Evolutionary conservation across 2,797 vertebrate genomes (phyloP).

Genomic region (Kryptopterus vitreolus): DNA sequence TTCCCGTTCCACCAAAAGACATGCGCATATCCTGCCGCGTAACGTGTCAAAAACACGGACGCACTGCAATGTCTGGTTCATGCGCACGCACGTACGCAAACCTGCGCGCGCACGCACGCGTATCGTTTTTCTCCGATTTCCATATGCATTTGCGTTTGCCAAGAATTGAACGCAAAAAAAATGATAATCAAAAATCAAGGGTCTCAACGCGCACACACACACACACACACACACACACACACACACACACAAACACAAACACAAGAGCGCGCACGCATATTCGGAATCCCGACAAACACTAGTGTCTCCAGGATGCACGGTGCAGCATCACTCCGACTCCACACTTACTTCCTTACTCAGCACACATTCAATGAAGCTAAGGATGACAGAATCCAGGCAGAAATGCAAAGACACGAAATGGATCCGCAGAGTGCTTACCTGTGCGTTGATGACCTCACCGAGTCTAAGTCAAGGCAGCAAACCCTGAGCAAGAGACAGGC

Average conservation of each 20-base stretch:
- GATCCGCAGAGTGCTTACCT: slow-evolving; percentile 67
- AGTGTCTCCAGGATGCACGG: slow-evolving; percentile 14
- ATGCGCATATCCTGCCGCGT: neutral
- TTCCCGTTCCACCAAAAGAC: neutral
- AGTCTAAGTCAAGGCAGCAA: slow-evolving; percentile 61
- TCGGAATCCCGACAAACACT: slow-evolving; percentile 10
- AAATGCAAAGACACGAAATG: slow-evolving; percentile 43
- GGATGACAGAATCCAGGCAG: neutral
- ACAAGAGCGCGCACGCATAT: slow-evolving; percentile 22
- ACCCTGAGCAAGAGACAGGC: slow-evolving; percentile 57
- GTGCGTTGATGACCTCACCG: slow-evolving; percentile 61
- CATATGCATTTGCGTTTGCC: neutral
- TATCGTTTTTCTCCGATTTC: neutral
- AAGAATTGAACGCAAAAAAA: neutral
- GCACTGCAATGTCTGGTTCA: neutral
- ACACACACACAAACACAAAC: neutral
- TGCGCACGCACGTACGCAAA: neutral
- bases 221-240: too few relatives aligned
- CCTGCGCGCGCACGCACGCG: neutral
- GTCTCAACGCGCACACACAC: neutral
- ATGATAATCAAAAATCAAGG: too few relatives aligned
- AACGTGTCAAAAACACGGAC: neutral
- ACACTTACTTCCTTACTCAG: slow-evolving; percentile 4
- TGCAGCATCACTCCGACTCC: slow-evolving; percentile 14
- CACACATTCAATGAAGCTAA: slow-evolving; percentile 26